A percentile compares a stretch with the other conserved stretches of the same genome.
Conservation (phyloP, 2,888 invertebrate genomes). For the Mycalesis mineus region DNA sequence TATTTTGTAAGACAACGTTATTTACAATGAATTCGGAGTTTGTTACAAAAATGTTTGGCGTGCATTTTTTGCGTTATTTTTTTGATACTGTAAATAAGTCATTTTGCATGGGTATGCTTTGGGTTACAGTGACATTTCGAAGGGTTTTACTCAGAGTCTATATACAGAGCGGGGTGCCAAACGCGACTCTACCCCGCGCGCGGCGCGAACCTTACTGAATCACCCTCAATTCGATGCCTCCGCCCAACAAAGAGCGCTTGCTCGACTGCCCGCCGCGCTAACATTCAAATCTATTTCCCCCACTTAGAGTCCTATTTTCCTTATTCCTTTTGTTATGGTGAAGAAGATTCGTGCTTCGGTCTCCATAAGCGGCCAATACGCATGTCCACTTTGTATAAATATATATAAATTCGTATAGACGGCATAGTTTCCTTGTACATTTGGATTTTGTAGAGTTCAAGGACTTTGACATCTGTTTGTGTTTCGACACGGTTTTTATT, state of each 20-base stretch:
- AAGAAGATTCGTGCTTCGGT: conserved; percentile 71
- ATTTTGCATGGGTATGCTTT: conserved; percentile 15
- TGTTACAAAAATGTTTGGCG: conserved; percentile 51
- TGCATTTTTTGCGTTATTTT: conserved; percentile 29
- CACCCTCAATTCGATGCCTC: conserved; percentile 73
- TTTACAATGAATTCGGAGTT: conserved; percentile 48
- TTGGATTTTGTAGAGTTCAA: conserved; percentile 74
- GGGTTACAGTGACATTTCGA: conserved; percentile 57
- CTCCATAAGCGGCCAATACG: conserved; percentile 73
- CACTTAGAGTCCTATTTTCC: conserved; percentile 44
- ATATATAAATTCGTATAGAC: conserved; percentile 61
- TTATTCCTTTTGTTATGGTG: conserved; percentile 44
- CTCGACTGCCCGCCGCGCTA: conserved; percentile 43
- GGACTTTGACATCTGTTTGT: conserved; percentile 67
- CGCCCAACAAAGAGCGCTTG: conserved; percentile 77
- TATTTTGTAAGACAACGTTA: conserved; percentile 48
- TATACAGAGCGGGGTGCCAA: conserved; percentile 55
- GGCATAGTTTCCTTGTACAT: conserved; percentile 73
- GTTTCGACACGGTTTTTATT: conserved; percentile 35
- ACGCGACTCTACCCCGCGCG: conserved; percentile 62
- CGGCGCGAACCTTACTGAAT: conserved; percentile 74
- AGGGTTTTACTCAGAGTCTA: conserved; percentile 63
- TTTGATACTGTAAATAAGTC: conserved; percentile 26
- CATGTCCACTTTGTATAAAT: conserved; percentile 71
- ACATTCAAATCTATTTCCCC: conserved; percentile 38